Conservation (phyloP, 1,140 invertebrate genomes). For the Drosophila sechellia region DNA sequence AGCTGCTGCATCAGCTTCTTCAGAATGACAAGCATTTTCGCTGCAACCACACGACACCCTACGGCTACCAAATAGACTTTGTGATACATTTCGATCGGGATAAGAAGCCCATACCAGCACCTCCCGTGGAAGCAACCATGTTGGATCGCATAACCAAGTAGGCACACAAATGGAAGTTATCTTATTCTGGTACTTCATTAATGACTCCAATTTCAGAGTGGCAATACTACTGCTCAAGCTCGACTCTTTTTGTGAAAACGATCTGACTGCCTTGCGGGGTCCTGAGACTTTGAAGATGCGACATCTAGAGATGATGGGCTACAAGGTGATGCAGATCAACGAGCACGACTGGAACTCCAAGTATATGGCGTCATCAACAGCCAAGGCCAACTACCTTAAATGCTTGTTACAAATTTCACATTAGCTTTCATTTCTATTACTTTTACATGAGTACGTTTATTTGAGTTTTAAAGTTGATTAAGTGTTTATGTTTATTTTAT, state of each 20-base stretch:
- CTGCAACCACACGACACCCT: conserved; percentile 82
- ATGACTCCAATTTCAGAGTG: conserved; percentile 60
- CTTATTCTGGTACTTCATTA: not conserved
- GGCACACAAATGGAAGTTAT: too few relatives aligned
- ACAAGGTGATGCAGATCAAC: conserved; percentile 86
- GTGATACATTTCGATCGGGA: conserved; percentile 80
- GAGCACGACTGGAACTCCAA: conserved; percentile 86
- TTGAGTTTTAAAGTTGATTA: conserved; percentile 5
- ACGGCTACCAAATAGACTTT: conserved; percentile 84
- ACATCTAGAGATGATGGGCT: conserved; percentile 88
- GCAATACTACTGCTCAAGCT: conserved; percentile 82
- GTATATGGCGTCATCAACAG: conserved; percentile 74
- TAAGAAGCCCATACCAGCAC: conserved; percentile 52
- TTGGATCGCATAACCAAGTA: conserved; percentile 81
- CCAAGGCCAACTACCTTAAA: conserved; percentile 84
- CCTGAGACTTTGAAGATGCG: conserved; percentile 84
- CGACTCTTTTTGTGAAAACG: conserved; percentile 83
- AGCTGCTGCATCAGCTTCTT: conserved; percentile 53
- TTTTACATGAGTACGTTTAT: not conserved
- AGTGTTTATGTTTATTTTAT: not conserved
- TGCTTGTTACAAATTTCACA: conserved; percentile 72
- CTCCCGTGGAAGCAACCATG: conserved; percentile 65
- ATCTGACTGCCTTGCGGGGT: conserved; percentile 83
- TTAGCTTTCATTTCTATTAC: conserved; percentile 2
- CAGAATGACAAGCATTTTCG: conserved; percentile 67